Percentiles rank a stretch among this genome's conserved stretches.
phyloP scores from a whole-genome alignment of 1,140 invertebrate genomes.

The Monochamus saltuarius region DNA sequence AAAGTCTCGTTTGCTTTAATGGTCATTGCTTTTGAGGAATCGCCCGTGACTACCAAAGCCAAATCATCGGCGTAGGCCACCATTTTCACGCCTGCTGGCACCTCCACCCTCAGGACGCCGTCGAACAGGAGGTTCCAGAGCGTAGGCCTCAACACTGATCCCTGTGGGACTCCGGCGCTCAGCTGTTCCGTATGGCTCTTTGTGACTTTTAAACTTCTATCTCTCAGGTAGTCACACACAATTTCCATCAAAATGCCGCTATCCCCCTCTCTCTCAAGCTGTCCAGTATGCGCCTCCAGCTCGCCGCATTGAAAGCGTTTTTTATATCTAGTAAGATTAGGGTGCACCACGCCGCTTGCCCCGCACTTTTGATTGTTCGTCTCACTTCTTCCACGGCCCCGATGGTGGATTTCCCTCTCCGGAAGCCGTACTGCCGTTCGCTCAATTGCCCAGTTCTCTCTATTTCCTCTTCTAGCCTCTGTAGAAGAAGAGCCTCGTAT shows the following conservation, averaged over 20 bases:
- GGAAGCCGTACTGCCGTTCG: background rate
- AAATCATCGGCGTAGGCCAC: slow-evolving; percentile 16
- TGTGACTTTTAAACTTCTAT: too few relatives aligned
- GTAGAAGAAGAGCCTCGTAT: background rate
- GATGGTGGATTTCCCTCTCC: slow-evolving; percentile 14
- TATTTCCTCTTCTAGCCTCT: background rate
- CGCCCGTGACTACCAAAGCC: background rate
- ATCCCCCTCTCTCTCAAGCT: background rate
- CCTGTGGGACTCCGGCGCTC: too few relatives aligned
- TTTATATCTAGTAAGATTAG: slow-evolving; percentile 18
- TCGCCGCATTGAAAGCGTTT: slow-evolving; percentile 27
- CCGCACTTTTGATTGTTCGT: background rate
- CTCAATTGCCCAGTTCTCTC: background rate
- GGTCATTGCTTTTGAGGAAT: background rate
- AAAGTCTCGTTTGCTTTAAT: background rate
- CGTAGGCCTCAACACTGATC: too few relatives aligned
- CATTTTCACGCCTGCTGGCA: too few relatives aligned
- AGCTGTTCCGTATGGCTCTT: too few relatives aligned
- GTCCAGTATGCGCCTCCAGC: slow-evolving; percentile 14
- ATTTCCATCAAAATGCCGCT: slow-evolving; percentile 16
- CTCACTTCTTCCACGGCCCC: slow-evolving; percentile 19
- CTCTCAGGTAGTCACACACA: slow-evolving; percentile 23
- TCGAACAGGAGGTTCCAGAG: too few relatives aligned
- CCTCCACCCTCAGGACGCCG: too few relatives aligned
- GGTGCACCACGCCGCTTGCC: slow-evolving; percentile 4